Conservation (phyloP, 2,797 vertebrate species). For the Tympanoctomys barrerae region DNA sequence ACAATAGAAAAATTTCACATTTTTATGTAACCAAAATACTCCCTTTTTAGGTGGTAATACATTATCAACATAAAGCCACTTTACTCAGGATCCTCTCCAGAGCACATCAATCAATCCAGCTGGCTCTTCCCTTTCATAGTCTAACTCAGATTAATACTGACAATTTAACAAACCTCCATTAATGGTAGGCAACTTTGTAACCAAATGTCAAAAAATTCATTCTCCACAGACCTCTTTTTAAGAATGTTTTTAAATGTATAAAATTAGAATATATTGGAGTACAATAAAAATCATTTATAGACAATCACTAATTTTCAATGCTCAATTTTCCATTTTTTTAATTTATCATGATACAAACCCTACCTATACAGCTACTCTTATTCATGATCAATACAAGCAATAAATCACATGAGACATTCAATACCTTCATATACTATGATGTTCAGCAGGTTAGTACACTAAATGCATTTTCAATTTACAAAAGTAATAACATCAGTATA, state of each 20-base stretch:
- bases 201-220: not conserved
- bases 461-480: not conserved
- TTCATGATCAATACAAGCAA: not conserved
- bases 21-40: conserved; percentile 10
- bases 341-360: not conserved
- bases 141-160: not conserved
- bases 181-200: not conserved
- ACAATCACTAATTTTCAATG: not conserved
- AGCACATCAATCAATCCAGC: not conserved
- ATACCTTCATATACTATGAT: not conserved
- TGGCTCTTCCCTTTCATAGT: not conserved
- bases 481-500: not conserved
- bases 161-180: not conserved
- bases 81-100: not conserved
- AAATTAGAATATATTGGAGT: not conserved
- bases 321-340: not conserved
- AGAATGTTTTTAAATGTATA: not conserved
- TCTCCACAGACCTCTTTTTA: not conserved
- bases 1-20: not conserved
- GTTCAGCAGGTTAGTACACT: not conserved
- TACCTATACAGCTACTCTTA: not conserved
- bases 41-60: not conserved
- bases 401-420: not conserved
- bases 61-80: not conserved
- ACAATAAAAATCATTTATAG: not conserved